Base-by-base conservation (phyloP, 2,888 invertebrate genomes). In the Metopia argyrocephala region DNA sequence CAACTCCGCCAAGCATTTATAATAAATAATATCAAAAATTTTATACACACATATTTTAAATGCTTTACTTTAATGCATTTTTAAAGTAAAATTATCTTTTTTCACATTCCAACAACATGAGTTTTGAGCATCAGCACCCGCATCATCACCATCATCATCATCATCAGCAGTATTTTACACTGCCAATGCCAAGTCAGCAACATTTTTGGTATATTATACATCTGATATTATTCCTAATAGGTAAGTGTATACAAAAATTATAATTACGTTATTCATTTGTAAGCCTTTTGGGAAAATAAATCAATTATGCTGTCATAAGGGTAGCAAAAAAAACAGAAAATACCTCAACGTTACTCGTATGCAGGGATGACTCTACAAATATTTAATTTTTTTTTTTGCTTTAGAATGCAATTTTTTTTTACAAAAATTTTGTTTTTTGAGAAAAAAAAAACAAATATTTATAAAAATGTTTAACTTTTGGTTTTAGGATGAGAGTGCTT, bases 191-290 rank as follows among this genome's bases (percentile, higher is more conserved):
- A 61, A 81, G 56, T 62, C 81, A 70, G 61, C 70, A 81, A 20
- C 74, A 65, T 31, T 83, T 88, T 82, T 89, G 90, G 90, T 86
- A 86, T 83, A 87, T 89, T 78, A 85, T 89, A 80, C 90, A 89
- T 86, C 86, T 89, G 87, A 87, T 89, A 87, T 85, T 89, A 83
- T 88, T 90, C 85, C 85, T 90, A 87, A 90, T 90, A 86, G 89
- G 89, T 89, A 84, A 89, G 89, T 89, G 59, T 64, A 56, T 61
- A 27, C 52, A n/a, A n/a, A n/a, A n/a, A n/a, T n/a, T n/a, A n/a
- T n/a, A n/a, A n/a, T n/a, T n/a, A n/a, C n/a, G n/a, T n/a, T n/a
- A n/a, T n/a, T n/a, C n/a, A n/a, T n/a, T n/a, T n/a, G n/a, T n/a
- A n/a, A n/a, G n/a, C n/a, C n/a, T n/a, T n/a, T n/a, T n/a, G n/a